Evolutionary conservation across 2,113 vertebrate species (phyloP).

Genomic region (Australoheros scitulus): DNA sequence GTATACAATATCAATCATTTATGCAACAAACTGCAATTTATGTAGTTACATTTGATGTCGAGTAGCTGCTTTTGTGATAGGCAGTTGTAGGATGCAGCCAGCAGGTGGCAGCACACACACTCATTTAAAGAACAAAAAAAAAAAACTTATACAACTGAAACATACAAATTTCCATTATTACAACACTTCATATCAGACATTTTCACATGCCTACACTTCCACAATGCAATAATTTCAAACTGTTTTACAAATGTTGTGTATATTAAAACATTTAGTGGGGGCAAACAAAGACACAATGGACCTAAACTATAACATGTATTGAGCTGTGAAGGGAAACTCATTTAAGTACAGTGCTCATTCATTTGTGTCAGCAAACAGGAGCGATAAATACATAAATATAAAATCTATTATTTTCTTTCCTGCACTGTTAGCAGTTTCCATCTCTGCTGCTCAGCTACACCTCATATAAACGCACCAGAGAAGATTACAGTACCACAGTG

Average conservation of each 20-base stretch:
- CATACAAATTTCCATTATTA: too few relatives aligned
- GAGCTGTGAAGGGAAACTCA: background rate
- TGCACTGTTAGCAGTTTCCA: background rate
- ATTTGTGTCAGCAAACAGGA: background rate
- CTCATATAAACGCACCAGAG: background rate
- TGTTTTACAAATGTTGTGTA: background rate
- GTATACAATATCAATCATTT: too few relatives aligned
- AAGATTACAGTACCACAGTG: background rate
- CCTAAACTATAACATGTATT: background rate
- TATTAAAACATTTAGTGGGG: background rate
- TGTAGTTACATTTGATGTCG: too few relatives aligned
- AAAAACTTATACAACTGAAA: too few relatives aligned
- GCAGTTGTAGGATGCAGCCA: too few relatives aligned
- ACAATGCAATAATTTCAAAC: background rate
- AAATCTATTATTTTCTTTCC: background rate
- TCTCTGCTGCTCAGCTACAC: background rate
- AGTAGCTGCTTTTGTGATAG: too few relatives aligned
- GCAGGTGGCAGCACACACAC: too few relatives aligned
- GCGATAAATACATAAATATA: background rate
- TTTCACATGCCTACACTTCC: too few relatives aligned
- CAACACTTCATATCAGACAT: too few relatives aligned
- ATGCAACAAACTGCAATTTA: too few relatives aligned
- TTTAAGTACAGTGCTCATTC: background rate
- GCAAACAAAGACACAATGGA: conserved; percentile 25
- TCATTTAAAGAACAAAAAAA: too few relatives aligned